Percentiles rank a stretch among this genome's conserved stretches.
Conservation (phyloP, 2,113 vertebrate species). For the Rhea pennata region DNA sequence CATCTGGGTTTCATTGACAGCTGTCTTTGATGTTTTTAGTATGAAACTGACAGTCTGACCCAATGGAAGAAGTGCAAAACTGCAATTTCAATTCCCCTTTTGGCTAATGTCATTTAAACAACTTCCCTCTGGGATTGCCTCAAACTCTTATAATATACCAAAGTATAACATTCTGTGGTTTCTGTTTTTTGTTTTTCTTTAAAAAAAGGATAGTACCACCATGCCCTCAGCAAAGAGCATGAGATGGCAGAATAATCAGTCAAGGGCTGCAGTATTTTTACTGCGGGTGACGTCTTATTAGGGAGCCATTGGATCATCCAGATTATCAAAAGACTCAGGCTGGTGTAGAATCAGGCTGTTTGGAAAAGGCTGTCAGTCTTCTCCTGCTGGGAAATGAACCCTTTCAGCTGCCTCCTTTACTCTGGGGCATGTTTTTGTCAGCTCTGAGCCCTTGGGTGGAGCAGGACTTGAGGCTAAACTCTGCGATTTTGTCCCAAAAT, state of each 20-base stretch:
- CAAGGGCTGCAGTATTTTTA: not conserved
- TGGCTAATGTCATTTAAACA: slow-evolving; percentile 24
- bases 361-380: not conserved
- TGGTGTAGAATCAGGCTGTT: not conserved
- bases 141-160: not conserved
- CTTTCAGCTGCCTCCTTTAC: not conserved
- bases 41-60: not conserved
- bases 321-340: not conserved
- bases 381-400: not conserved
- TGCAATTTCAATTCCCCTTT: slow-evolving; percentile 41
- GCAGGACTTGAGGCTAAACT: not conserved
- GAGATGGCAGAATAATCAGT: not conserved
- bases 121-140: slow-evolving; percentile 15
- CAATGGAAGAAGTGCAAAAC: slow-evolving; percentile 28
- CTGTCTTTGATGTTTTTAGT: not conserved
- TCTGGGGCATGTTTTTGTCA: not conserved
- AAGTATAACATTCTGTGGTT: not conserved
- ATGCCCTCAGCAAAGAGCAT: not conserved
- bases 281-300: not conserved
- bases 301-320: not conserved
- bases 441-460: not conserved
- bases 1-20: not conserved
- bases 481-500: not conserved
- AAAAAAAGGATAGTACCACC: not conserved
- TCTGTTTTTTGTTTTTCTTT: not conserved